These are phyloP conservation scores for Siniperca scherzeri DNA, from an alignment of 2,797 vertebrate species.

Conservation along the genomic window DNA sequence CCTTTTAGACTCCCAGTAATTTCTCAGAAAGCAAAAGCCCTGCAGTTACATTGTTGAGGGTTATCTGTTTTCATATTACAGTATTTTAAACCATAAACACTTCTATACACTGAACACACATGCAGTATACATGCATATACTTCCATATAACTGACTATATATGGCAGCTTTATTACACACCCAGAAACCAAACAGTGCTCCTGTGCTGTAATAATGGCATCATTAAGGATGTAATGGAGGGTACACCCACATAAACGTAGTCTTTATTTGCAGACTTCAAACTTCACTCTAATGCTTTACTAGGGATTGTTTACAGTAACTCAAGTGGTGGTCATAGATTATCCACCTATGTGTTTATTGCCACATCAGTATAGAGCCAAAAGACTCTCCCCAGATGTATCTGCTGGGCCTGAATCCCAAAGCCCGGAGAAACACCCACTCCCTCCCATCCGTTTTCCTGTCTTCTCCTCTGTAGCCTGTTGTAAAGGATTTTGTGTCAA, in stretches of 20 bases:
- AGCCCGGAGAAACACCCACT: background rate
- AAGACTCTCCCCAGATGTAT: conserved; percentile 9
- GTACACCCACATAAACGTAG: background rate
- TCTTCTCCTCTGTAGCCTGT: conserved; percentile 32
- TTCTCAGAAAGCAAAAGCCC: background rate
- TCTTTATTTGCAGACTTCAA: background rate
- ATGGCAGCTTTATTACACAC: background rate
- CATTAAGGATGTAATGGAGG: background rate
- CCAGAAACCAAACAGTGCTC: background rate
- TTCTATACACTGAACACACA: background rate
- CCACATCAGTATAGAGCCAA: conserved; percentile 2
- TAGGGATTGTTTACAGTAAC: background rate
- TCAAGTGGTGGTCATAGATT: background rate
- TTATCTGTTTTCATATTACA: background rate
- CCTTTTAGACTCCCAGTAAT: background rate
- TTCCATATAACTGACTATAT: background rate
- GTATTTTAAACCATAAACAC: background rate
- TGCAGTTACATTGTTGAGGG: background rate
- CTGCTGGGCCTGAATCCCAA: conserved; percentile 18
- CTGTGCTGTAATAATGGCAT: background rate
- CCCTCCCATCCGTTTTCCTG: background rate
- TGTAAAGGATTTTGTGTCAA: conserved; percentile 60
- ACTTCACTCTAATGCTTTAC: background rate
- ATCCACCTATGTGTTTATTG: conserved; percentile 11
- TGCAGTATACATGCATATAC: background rate